Conservation (phyloP, 2,797 vertebrate genomes). For the Balearica regulorum region DNA sequence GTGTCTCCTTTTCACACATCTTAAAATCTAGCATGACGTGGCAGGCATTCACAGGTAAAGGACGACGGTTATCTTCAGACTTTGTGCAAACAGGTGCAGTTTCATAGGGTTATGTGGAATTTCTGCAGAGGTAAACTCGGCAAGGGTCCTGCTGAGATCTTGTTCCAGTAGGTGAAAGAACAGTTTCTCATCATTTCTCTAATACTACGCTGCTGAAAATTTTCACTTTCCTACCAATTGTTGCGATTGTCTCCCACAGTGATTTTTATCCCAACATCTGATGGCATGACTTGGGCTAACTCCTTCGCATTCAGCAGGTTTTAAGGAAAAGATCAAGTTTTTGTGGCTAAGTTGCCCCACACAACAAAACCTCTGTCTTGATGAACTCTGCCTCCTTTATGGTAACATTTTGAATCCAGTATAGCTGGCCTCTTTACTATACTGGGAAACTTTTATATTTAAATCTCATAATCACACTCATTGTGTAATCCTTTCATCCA, state of each 20-base stretch:
- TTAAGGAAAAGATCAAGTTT: neutral
- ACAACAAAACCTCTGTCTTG: neutral
- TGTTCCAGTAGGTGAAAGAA: neutral
- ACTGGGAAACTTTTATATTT: neutral
- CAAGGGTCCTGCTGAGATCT: neutral
- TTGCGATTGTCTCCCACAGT: neutral
- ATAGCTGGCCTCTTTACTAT: neutral
- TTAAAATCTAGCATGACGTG: neutral
- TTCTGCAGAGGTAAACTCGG: neutral
- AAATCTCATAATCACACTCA: neutral
- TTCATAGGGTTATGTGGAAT: neutral
- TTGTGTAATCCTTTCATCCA: neutral
- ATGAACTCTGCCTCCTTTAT: neutral
- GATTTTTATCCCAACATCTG: neutral
- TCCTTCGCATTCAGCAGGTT: neutral
- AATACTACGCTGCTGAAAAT: neutral
- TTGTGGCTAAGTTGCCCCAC: neutral
- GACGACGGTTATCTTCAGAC: accelerated
- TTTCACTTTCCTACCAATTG: neutral
- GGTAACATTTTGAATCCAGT: neutral
- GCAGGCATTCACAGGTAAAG: neutral
- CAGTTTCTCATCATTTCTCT: neutral
- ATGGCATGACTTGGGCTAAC: neutral
- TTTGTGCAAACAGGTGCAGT: neutral
- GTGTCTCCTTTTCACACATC: neutral